Percentiles rank a stretch among this genome's conserved stretches.
phyloP scores from a whole-genome alignment of 2,113 vertebrate genomes.

The Ursus arctos region DNA sequence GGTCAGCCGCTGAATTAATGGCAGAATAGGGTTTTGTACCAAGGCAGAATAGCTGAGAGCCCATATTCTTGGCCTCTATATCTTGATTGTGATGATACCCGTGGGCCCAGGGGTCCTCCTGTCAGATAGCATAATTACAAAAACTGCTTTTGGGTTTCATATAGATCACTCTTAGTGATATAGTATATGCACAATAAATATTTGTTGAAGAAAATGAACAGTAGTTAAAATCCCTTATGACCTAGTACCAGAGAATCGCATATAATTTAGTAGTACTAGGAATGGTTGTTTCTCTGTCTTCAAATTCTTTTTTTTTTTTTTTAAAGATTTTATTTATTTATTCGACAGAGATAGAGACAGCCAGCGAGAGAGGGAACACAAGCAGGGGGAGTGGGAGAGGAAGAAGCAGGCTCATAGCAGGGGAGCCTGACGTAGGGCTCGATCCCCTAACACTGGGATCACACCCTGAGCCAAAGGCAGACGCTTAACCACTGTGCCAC shows the following conservation, averaged over 20 bases:
- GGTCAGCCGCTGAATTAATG: background rate
- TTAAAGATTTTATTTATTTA: too few species aligned
- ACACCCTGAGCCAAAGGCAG: too few species aligned
- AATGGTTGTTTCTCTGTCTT: background rate
- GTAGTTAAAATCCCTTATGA: background rate
- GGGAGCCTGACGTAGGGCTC: too few species aligned
- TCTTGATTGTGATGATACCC: background rate
- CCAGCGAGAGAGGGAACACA: too few species aligned
- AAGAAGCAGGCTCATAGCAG: too few species aligned
- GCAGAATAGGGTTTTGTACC: background rate
- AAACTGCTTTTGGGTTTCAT: background rate
- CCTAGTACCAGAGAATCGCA: background rate
- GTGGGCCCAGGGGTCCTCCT: background rate
- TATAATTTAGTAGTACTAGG: background rate
- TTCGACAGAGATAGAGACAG: too few species aligned
- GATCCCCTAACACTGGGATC: too few species aligned
- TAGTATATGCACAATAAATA: background rate
- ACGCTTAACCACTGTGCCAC: too few species aligned
- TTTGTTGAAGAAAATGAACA: slow-evolving; percentile 19
- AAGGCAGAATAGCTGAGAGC: background rate
- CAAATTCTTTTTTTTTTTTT: background rate
- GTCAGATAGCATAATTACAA: background rate
- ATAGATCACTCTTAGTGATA: background rate
- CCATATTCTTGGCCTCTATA: background rate
- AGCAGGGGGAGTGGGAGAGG: too few species aligned